Base-by-base conservation (phyloP, 2,113 vertebrate species). In the Callocephalon fimbriatum region DNA sequence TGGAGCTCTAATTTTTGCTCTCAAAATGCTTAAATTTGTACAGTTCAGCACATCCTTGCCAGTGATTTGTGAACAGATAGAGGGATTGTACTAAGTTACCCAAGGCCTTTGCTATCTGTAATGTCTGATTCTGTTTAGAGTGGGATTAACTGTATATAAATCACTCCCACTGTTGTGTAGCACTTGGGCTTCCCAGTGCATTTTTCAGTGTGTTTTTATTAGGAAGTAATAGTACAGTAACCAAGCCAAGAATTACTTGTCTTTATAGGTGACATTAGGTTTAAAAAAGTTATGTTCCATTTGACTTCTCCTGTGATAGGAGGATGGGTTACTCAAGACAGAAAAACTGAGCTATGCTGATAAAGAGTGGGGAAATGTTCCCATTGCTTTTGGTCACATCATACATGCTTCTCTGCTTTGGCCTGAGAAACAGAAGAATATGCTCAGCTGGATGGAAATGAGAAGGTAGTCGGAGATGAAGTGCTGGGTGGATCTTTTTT, bases 81-180 rank as follows among this genome's bases (percentile, higher is more conserved):
- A 77, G 86, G 63, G 59, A 91, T 54, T 86, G 83, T 67, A 61
- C 79, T 93, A 72, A 91, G 88, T 97, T 94, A 89, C 61, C 27
- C 76, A 91, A 94, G 73, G 73, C 80, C 20, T 21, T 66, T 84
- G 68, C 47, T 95, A 37, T 97, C 79, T 94, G 51, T 92, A 47
- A 48, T 92, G 94, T 96, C 35, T 67, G 65, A 92, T 81, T 95
- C 79, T 96, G 83, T 93, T 97, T 95, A 77, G 65, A 84, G 76
- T 92, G 70, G 88, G 94, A 97, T 97, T 95, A 96, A 72, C 88
- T 90, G 66, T 56, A 5, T 86, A 92, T 97, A 96, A 95, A 97
- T 97, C 92, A 92, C 86, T 95, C 86, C 79, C 59, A 56, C 48
- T 95, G 70, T 65, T 91, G 47, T 59, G 44, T 72, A 91, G 92